phyloP scores from a whole-genome alignment of 2,888 invertebrate genomes.

The Temnothorax ravouxi region DNA sequence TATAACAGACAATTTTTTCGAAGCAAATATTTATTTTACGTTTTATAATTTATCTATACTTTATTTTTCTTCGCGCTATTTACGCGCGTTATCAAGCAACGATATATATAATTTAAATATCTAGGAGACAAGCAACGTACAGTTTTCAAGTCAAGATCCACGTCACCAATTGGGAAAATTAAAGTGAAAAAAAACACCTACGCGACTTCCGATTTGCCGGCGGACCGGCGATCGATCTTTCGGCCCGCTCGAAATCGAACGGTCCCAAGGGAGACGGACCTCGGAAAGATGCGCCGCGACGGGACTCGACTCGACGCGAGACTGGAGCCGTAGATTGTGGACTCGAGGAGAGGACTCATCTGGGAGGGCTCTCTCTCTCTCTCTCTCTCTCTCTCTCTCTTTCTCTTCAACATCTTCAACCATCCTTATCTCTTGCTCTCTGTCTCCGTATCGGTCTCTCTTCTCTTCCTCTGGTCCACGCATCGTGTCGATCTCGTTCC shows the following conservation, averaged over 20 bases:
- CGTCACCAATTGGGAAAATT: conserved; percentile 28
- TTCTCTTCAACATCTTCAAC: conserved; percentile 59
- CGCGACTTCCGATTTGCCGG: conserved; percentile 28
- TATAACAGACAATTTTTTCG: neutral
- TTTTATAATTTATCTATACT: neutral
- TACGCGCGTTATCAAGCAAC: neutral
- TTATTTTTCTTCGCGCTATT: neutral
- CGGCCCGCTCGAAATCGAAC: conserved; percentile 52
- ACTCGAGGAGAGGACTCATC: conserved; percentile 78
- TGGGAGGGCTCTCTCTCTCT: conserved; percentile 49
- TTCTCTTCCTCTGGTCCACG: conserved; percentile 55
- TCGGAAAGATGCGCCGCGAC: conserved; percentile 81
- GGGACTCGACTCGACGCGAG: conserved; percentile 82
- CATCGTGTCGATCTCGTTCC: conserved; percentile 61
- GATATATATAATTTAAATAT: neutral
- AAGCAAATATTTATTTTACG: neutral
- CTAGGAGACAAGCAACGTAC: neutral
- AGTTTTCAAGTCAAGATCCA: neutral
- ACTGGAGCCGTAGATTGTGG: conserved; percentile 80
- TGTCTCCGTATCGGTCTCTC: conserved; percentile 56
- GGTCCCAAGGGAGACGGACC: conserved; percentile 58
- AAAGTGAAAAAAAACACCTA: conserved; percentile 20
- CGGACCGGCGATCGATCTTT: conserved; percentile 23
- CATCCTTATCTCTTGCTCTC: conserved; percentile 53
- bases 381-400: neutral